Evolutionary conservation across 1,140 invertebrate genomes (phyloP), one percentile per base, ranked within the genome.

Genomic region (Pectinophora gossypiella): DNA sequence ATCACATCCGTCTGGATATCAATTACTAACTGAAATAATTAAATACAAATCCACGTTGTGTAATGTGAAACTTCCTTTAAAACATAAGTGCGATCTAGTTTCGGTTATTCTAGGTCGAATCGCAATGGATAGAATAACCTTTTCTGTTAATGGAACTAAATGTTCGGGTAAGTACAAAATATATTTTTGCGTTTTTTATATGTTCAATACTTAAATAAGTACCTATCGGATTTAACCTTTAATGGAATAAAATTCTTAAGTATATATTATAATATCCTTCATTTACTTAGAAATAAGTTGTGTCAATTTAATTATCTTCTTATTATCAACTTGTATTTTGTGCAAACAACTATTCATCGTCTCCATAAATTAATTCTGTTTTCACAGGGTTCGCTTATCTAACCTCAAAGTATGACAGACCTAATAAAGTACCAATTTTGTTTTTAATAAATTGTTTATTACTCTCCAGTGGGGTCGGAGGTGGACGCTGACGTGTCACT

Each of bases 401-500:
- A 38, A 38, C 9, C 5, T 4, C 5, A 10, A 38, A 38, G 13
- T 10, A 38, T 4, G 13, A 15, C 4, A 38, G 5, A n/a, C 3
- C 5, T 38, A 9, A 38, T 10, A 9, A 38, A 10, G 13, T 38
- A 10, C 9, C 7, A 7, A 4, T 15, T 10, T 7, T n/a, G 13
- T 10, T 38, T 7, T 27, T 5, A 27, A 38, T 38, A 5, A 7
- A 7, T 45, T 55, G 23, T n/a, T n/a, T n/a, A n/a, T n/a, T n/a
- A n/a, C n/a, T n/a, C n/a, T n/a, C 6, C 59, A 76, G 72, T 76
- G 42, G 65, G 72, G 0, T 52, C 65, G 4, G 78, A 87, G 12
- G 66, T 89, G 16, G 76, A 85, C n/a, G 73, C 85, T 0, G 81
- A 85, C 20, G 89, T 87, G n/a, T 81, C 88, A 0, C 74, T 93